A percentile compares a stretch with the other conserved stretches of the same genome.
phyloP scores from a whole-genome alignment of 2,797 vertebrate species.

The Epinephelus awoara region DNA sequence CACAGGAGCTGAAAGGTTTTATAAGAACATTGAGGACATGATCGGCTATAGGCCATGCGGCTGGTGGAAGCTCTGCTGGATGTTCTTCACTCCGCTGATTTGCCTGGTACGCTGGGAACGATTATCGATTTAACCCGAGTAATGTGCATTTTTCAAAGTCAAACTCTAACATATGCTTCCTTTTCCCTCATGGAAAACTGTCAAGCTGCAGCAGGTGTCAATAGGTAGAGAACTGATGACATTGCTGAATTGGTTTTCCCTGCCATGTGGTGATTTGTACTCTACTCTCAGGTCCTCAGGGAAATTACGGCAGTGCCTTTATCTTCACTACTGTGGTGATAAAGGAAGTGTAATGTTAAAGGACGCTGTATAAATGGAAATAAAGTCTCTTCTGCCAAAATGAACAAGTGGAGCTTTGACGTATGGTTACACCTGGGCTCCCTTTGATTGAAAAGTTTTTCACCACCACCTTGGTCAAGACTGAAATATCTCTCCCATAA shows the following conservation, averaged over 20 bases:
- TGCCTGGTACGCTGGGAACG: slow-evolving; percentile 86
- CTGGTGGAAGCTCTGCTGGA: slow-evolving; percentile 96
- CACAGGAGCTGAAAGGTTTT: slow-evolving; percentile 92
- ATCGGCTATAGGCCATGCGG: slow-evolving; percentile 92
- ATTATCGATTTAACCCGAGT: slow-evolving; percentile 23
- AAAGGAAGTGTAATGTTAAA: slow-evolving; percentile 7
- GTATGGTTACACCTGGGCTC: not conserved
- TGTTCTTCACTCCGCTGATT: slow-evolving; percentile 90
- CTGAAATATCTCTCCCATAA: not conserved
- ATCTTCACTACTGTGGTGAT: slow-evolving; percentile 4
- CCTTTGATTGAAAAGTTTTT: not conserved
- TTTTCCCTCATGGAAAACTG: slow-evolving; percentile 26
- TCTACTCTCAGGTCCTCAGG: slow-evolving; percentile 27
- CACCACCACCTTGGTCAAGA: not conserved
- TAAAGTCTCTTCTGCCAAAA: not conserved
- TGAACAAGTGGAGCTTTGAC: not conserved
- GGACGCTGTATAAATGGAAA: not conserved
- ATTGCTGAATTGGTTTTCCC: slow-evolving; percentile 4
- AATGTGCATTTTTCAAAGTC: not conserved
- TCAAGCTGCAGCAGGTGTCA: slow-evolving; percentile 32
- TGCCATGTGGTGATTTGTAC: slow-evolving; percentile 30
- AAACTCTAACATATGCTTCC: not conserved
- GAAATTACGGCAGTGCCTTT: slow-evolving; percentile 40
- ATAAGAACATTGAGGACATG: slow-evolving; percentile 93
- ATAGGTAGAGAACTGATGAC: slow-evolving; percentile 43